Evolutionary conservation across 1,140 invertebrate species (phyloP), one percentile per base, ranked within the genome.

Genomic region (Drosophila nigrodunni): DNA sequence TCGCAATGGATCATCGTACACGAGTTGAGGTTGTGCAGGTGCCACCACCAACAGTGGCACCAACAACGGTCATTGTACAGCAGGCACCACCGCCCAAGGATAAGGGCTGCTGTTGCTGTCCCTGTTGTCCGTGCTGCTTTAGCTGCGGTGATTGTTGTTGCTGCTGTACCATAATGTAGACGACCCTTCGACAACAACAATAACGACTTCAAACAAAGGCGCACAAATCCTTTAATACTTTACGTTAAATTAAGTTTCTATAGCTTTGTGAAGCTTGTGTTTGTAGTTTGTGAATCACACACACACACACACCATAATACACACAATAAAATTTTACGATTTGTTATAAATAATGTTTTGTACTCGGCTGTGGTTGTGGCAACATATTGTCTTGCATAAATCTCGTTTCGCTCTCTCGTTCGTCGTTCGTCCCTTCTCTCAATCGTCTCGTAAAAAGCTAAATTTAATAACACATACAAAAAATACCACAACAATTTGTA

Each of bases 331-430:
- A 89, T 85, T 89, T 89, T 85, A 89, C 86, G 85, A 89, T 90
- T 90, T 71, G 68, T 85, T 85, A 81, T 90, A 89, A 89, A 89
- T 90, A 90, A 89, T 80, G 65, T 67, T 76, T 75, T 88, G 71
- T 85, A 55, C 78, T 70, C 71, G 18, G 11, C 39, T 60, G 18
- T 52, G 73, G 67, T 49, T 44, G 43, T 30, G 77, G 64, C 46
- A 87, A 78, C 82, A 86, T 87, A 88, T 88, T 88, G 83, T 83
- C 83, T 80, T 89, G 87, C 85, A 88, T 88, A 89, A 88, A 88
- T 88, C 83, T 83, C 80, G 47, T 41, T 41, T 9, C 35, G 15
- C 41, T 57, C 13, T 41, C 35, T 41, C 54, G 18, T 21, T 41
- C 13, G 13, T 39, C 54, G 18, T 21, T 41, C 13, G 13, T 39